phyloP scores from a whole-genome alignment of 2,888 invertebrate species.

The Xylota segnis region DNA sequence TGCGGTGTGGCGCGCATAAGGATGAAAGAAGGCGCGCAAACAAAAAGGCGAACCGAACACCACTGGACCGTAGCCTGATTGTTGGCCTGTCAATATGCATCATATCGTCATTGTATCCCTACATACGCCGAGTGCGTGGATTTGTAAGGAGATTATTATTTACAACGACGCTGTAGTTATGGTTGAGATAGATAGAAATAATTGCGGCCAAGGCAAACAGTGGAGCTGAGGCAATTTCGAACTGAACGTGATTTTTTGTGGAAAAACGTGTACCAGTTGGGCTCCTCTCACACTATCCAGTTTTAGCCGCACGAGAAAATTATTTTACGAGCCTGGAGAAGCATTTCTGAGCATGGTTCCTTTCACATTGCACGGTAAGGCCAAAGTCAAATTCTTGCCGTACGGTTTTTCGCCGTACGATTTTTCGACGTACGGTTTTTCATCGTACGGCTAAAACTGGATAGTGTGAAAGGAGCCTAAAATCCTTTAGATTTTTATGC shows the following conservation, averaged over 20 bases:
- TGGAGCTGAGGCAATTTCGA: not conserved
- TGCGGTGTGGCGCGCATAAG: not conserved
- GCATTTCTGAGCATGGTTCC: no score
- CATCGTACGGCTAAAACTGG: no score
- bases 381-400: no score
- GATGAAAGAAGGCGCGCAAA: slow-evolving; percentile 2
- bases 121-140: slow-evolving; percentile 27
- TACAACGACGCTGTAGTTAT: not conserved
- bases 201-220: slow-evolving; percentile 7
- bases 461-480: no score
- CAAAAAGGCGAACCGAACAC: slow-evolving; percentile 10
- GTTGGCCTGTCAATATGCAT: slow-evolving; percentile 56
- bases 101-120: slow-evolving; percentile 44
- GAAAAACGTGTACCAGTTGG: no score
- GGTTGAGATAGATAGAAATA: slow-evolving; percentile 3
- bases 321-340: no score
- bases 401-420: no score
- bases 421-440: no score
- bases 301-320: no score
- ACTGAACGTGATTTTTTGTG: not conserved
- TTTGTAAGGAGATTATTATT: slow-evolving; percentile 1
- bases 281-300: no score
- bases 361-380: no score
- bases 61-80: slow-evolving; percentile 29
- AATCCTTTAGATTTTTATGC: no score